phyloP scores from a whole-genome alignment of 2,888 invertebrate species.

The Hesperia comma region DNA sequence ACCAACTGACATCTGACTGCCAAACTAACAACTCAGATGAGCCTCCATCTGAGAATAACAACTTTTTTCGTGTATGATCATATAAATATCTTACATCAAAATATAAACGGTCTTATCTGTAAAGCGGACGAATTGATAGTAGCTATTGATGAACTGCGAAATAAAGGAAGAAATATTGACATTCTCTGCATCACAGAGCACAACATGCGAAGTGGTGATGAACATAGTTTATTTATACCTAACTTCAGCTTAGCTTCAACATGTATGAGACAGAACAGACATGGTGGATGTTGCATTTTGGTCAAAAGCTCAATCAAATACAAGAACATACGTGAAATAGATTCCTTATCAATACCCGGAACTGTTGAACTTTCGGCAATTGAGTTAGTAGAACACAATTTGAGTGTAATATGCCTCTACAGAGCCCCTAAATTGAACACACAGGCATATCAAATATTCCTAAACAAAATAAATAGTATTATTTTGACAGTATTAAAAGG shows the following conservation, averaged over 20 bases:
- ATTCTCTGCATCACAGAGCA: not conserved
- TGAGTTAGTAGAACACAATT: not conserved
- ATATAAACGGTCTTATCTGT: constrained; percentile 2
- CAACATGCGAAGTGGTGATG: constrained; percentile 3
- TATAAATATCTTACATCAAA: constrained; percentile 9
- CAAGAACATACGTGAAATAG: not conserved
- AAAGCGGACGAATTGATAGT: constrained; percentile 4
- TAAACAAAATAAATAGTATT: too few species aligned
- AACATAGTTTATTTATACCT: not conserved
- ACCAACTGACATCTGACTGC: too few species aligned
- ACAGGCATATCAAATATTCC: not conserved
- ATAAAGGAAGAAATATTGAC: not conserved
- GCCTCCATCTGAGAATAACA: not conserved
- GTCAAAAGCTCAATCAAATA: not conserved
- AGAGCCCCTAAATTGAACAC: constrained; percentile 8
- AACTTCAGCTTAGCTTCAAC: not conserved
- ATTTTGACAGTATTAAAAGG: too few species aligned
- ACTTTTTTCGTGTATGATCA: constrained; percentile 12
- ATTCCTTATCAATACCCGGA: not conserved
- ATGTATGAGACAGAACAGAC: constrained; percentile 5
- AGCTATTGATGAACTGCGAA: not conserved
- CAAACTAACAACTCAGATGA: not conserved
- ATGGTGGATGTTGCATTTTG: constrained; percentile 15
- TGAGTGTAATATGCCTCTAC: not conserved
- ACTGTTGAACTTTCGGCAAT: constrained; percentile 8